phyloP scores from a whole-genome alignment of 2,797 vertebrate species.

The Danionella dracula region DNA sequence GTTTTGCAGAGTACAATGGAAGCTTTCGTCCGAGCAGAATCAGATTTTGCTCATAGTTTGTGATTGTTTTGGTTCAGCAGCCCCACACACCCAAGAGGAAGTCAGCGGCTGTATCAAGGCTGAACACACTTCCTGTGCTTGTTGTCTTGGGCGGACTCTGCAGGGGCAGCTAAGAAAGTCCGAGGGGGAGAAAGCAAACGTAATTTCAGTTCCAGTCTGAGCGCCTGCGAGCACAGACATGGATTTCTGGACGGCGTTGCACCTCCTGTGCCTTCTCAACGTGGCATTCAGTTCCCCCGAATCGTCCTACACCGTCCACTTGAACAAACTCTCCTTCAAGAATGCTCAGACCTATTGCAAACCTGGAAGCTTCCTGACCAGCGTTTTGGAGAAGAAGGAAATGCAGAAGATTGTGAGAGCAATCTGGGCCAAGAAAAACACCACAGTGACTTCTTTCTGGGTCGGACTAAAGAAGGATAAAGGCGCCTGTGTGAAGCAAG shows the following conservation, averaged over 20 bases:
- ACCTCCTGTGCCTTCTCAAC: conserved; percentile 41
- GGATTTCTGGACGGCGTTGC: conserved; percentile 41
- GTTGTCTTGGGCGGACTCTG: conserved; percentile 51
- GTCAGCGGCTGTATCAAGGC: conserved; percentile 45
- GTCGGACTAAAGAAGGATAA: conserved; percentile 66
- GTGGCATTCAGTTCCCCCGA: background rate
- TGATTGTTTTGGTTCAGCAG: conserved; percentile 44
- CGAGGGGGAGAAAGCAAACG: conserved; percentile 1
- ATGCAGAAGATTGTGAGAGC: conserved; percentile 47
- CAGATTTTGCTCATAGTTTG: conserved; percentile 36
- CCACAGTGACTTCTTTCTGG: conserved; percentile 58
- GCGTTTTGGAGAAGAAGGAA: conserved; percentile 55
- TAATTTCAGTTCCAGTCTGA: conserved; percentile 28
- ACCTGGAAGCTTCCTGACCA: conserved; percentile 58
- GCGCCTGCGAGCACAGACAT: conserved; percentile 29
- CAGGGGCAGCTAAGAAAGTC: conserved; percentile 45
- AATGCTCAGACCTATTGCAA: conserved; percentile 42
- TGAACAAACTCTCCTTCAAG: conserved; percentile 19
- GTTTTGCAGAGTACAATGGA: conserved; percentile 13
- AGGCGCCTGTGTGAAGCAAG: conserved; percentile 52
- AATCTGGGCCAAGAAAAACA: background rate
- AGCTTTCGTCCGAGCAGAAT: conserved; percentile 24
- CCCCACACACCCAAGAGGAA: conserved; percentile 45
- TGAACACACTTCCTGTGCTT: conserved; percentile 53
- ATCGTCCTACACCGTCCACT: conserved; percentile 35